Percentiles rank a stretch among this genome's conserved stretches.
phyloP scores from a whole-genome alignment of 2,113 vertebrate genomes.

The Nannobrachium achirus region DNA sequence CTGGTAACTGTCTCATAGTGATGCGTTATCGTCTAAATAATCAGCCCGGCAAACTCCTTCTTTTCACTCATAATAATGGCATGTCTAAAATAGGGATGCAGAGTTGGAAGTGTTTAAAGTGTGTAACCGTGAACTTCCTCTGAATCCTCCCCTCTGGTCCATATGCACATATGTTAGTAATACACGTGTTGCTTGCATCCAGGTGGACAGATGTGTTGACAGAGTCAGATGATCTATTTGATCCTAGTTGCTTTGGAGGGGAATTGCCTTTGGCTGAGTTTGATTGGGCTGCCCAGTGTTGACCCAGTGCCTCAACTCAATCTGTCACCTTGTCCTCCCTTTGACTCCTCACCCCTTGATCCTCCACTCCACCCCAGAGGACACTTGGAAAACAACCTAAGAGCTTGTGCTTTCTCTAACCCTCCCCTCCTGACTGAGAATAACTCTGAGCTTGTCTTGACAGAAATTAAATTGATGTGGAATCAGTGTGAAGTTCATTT shows the following conservation, averaged over 20 bases:
- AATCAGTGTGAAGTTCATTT: slow-evolving; percentile 41
- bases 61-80: no score
- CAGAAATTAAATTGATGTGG: slow-evolving; percentile 63
- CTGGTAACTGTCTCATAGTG: no score
- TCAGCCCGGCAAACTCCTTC: no score
- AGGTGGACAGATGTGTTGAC: slow-evolving; percentile 74
- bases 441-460: slow-evolving; percentile 46
- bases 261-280: slow-evolving; percentile 58
- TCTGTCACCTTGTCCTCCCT: slow-evolving; percentile 81
- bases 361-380: slow-evolving; percentile 60
- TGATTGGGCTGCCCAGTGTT: slow-evolving; percentile 70
- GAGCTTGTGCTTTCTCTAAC: slow-evolving; percentile 36
- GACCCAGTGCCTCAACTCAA: slow-evolving; percentile 77
- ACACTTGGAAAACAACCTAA: slow-evolving; percentile 72
- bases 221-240: slow-evolving; percentile 71
- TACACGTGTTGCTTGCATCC: slow-evolving; percentile 49
- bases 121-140: slow-evolving; percentile 31
- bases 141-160: slow-evolving; percentile 1
- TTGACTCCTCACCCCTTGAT: slow-evolving; percentile 78
- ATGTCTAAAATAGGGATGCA: no score
- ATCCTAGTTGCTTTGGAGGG: slow-evolving; percentile 65
- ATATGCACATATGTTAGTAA: slow-evolving; percentile 73
- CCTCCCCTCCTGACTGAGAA: slow-evolving; percentile 9
- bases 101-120: slow-evolving; percentile 1
- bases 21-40: no score